phyloP scores from a whole-genome alignment of 2,888 invertebrate genomes.

The Heliconius aoede region DNA sequence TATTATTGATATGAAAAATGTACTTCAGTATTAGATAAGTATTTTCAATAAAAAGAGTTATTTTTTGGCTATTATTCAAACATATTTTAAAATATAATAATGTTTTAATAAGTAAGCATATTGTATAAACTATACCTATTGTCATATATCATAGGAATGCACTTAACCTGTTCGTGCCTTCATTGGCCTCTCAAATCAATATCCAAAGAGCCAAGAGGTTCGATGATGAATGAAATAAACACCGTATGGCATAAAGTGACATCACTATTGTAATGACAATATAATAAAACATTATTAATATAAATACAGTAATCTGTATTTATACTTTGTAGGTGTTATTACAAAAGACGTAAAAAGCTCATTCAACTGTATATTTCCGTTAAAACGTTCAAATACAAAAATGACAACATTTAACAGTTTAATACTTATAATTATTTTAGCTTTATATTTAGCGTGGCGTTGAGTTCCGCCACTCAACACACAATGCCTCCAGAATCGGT shows the following conservation, averaged over 20 bases:
- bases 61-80: background rate
- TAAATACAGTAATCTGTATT: conserved; percentile 18
- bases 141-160: conserved; percentile 16
- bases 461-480: too few species aligned
- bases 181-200: conserved; percentile 28
- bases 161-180: conserved; percentile 21
- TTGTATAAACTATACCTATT: conserved; percentile 1
- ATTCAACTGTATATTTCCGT: background rate
- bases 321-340: conserved; percentile 17
- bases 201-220: conserved; percentile 10
- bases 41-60: too few species aligned
- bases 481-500: too few species aligned
- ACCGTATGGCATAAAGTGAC: conserved; percentile 32
- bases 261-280: conserved; percentile 41
- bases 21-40: too few species aligned
- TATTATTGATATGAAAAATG: too few species aligned
- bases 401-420: background rate
- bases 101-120: background rate
- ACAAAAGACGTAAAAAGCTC: conserved; percentile 16
- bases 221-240: conserved; percentile 32
- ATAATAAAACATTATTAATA: conserved; percentile 32
- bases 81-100: background rate
- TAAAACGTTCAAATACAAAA: background rate
- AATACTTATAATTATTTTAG: too few species aligned
- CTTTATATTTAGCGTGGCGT: too few species aligned